Percentiles rank a stretch among this genome's conserved stretches.
Evolutionary conservation across 2,113 vertebrate species (phyloP).

Genomic region (Myotis lucifugus): DNA sequence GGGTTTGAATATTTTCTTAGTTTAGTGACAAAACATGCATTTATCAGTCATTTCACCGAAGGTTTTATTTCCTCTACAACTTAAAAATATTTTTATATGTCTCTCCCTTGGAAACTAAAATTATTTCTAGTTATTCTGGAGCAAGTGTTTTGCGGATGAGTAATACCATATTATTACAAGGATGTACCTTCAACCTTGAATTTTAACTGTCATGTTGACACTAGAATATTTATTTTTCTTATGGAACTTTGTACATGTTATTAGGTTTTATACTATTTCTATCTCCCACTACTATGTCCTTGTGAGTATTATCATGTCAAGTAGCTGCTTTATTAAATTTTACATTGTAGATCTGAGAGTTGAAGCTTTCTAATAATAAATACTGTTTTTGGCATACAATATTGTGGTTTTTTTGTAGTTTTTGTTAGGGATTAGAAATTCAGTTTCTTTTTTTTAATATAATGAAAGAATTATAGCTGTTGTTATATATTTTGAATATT

Average conservation of each 20-base stretch:
- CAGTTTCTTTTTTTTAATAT: constrained; percentile 39
- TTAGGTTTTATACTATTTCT: constrained; percentile 62
- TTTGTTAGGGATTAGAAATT: constrained; percentile 32
- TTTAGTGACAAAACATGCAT: neutral
- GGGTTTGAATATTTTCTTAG: neutral
- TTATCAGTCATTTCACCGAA: neutral
- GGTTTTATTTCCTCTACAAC: neutral
- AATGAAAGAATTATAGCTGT: constrained; percentile 23
- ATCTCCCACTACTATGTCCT: constrained; percentile 60
- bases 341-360: constrained; percentile 37
- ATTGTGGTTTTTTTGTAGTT: neutral
- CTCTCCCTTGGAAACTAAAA: constrained; percentile 17
- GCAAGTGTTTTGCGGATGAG: constrained; percentile 17
- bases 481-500: constrained; percentile 69
- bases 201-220: constrained; percentile 61
- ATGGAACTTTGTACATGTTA: constrained; percentile 66
- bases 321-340: constrained; percentile 70
- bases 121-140: neutral
- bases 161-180: constrained; percentile 30
- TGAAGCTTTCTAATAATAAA: constrained; percentile 68
- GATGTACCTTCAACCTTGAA: constrained; percentile 70
- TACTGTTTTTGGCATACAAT: neutral
- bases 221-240: constrained; percentile 74
- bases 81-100: neutral
- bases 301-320: constrained; percentile 70